Percentiles rank a stretch among this genome's conserved stretches.
Conservation (phyloP, 2,113 vertebrate species). For the Drymodes brunneopygia region DNA sequence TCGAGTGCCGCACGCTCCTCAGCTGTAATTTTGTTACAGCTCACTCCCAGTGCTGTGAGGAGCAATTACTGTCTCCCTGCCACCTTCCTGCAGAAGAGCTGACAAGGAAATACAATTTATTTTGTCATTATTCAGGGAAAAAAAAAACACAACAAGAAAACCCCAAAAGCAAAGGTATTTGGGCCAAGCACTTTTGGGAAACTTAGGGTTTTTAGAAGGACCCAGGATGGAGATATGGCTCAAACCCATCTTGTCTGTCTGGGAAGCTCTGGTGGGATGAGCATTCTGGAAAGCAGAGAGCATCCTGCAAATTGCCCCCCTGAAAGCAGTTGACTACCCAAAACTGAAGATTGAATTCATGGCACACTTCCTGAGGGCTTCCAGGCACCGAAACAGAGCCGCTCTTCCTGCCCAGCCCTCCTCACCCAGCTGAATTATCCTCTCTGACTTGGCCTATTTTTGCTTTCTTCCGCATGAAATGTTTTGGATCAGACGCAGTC, state of each 20-base stretch:
- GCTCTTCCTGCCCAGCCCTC: accelerated
- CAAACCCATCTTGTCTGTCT: neutral
- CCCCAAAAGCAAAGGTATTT: neutral
- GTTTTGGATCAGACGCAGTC: neutral
- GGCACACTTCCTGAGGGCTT: neutral
- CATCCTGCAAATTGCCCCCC: neutral
- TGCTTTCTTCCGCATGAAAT: slow-evolving; percentile 42
- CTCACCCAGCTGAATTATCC: neutral
- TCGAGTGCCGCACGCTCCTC: accelerated
- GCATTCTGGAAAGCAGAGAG: neutral
- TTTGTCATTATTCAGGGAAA: neutral
- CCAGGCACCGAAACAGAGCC: neutral
- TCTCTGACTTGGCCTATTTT: slow-evolving; percentile 58
- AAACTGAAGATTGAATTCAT: neutral
- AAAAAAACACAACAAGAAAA: neutral
- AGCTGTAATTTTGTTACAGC: slow-evolving; percentile 11
- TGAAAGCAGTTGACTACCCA: neutral
- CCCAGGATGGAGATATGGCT: neutral
- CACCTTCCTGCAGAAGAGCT: neutral
- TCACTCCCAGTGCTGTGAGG: neutral
- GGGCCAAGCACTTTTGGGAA: neutral
- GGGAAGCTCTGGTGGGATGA: neutral
- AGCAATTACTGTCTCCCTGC: slow-evolving; percentile 8
- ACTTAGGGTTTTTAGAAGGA: neutral
- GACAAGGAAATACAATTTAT: slow-evolving; percentile 19